Evolutionary conservation across 2,113 vertebrate genomes (phyloP).

Genomic region (Thryonomys swinderianus): DNA sequence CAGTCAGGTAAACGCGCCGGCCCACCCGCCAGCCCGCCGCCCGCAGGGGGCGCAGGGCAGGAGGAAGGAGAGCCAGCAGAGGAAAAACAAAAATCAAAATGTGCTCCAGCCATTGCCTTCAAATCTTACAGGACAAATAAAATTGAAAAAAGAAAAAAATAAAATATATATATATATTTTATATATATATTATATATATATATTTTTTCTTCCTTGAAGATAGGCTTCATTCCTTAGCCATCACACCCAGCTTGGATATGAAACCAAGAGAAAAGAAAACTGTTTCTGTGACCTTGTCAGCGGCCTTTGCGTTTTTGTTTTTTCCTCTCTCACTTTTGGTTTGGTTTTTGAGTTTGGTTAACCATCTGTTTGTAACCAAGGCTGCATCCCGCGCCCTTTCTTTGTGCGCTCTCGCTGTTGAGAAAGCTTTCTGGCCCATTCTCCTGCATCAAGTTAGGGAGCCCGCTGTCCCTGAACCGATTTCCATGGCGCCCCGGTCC

Average conservation of each 20-base stretch:
- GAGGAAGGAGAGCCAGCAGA: conserved; percentile 78
- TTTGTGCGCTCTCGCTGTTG: conserved; percentile 65
- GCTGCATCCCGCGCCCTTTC: conserved; percentile 74
- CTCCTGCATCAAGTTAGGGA: conserved; percentile 55
- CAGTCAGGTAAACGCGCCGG: conserved; percentile 96
- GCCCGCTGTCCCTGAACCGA: neutral
- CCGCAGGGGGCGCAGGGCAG: conserved; percentile 61
- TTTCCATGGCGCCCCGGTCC: neutral
- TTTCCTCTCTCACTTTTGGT: conserved; percentile 78
- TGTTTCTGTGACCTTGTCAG: conserved; percentile 78
- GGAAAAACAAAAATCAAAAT: conserved; percentile 72
- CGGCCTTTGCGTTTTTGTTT: conserved; percentile 76
- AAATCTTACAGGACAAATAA: conserved; percentile 29
- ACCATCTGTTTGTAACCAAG: conserved; percentile 68
- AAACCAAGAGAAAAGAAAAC: conserved; percentile 61
- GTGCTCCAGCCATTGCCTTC: conserved; percentile 55
- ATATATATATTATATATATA: too few relatives aligned
- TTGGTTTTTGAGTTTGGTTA: conserved; percentile 79
- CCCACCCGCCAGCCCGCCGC: conserved; percentile 54
- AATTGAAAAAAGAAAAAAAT: neutral
- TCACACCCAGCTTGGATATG: conserved; percentile 58
- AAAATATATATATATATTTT: too few relatives aligned
- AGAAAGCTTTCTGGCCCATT: conserved; percentile 74
- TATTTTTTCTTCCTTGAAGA: neutral
- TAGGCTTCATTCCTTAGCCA: conserved; percentile 55